Evolutionary conservation across 2,888 invertebrate species (phyloP).

Genomic region (Agrenia bidenticulata): DNA sequence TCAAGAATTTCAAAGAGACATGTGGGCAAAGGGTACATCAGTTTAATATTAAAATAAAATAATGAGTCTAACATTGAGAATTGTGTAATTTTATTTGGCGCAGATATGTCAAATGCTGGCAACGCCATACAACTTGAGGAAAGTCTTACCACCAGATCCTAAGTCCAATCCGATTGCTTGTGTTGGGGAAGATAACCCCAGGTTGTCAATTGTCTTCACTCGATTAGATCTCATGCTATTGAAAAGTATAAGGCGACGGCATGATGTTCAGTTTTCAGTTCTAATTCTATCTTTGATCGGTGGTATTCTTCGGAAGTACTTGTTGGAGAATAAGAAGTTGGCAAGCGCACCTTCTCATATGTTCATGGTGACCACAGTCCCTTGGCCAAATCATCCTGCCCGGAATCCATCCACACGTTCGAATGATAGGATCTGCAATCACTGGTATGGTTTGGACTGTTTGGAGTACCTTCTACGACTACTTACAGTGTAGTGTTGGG

Average conservation of each 20-base stretch:
- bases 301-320: constrained; percentile 21
- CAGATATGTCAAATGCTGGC: constrained; percentile 31
- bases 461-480: no score
- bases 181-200: background rate
- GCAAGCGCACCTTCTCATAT: no score
- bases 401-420: background rate
- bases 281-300: constrained; percentile 19
- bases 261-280: constrained; percentile 20
- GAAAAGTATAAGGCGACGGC: constrained; percentile 19
- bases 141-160: constrained; percentile 9
- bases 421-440: constrained; percentile 29
- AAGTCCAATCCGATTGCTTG: constrained; percentile 15
- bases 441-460: constrained; percentile 23
- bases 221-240: constrained; percentile 12
- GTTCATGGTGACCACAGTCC: constrained; percentile 17
- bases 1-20: constrained; percentile 20
- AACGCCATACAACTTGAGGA: constrained; percentile 18
- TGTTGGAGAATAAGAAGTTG: no score
- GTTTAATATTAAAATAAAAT: background rate
- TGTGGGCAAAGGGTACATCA: background rate
- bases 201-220: constrained; percentile 23
- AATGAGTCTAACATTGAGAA: background rate
- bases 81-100: background rate
- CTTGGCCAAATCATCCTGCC: constrained; percentile 29
- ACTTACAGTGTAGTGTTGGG: no score